A percentile compares a stretch with the other conserved stretches of the same genome.
phyloP scores from a whole-genome alignment of 2,113 vertebrate genomes.

The Cyphomyrus discorhynchus region DNA sequence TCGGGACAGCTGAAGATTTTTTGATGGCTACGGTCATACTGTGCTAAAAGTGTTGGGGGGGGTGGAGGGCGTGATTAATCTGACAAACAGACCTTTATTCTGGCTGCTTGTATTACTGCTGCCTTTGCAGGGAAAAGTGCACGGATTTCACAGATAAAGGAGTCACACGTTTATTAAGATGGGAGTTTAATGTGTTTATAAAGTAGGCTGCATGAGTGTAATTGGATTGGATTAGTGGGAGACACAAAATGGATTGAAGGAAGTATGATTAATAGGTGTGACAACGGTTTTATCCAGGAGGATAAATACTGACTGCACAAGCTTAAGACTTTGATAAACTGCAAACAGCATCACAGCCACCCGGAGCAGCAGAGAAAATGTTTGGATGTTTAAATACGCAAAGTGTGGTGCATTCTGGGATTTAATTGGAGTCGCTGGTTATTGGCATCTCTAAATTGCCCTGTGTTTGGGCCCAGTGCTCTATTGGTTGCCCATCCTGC shows the following conservation, averaged over 20 bases:
- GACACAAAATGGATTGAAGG: not conserved
- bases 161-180: not conserved
- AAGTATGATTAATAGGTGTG: constrained; percentile 7
- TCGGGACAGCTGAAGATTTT: not conserved
- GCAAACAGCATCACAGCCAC: not conserved
- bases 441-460: not conserved
- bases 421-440: not conserved
- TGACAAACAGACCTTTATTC: not conserved
- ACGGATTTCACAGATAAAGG: not conserved
- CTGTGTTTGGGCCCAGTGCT: not conserved
- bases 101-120: not conserved
- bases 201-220: not conserved
- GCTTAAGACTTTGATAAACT: not conserved
- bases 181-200: not conserved
- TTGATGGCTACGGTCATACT: not conserved
- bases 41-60: not conserved
- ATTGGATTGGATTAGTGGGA: constrained; percentile 6
- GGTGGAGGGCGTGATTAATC: not conserved
- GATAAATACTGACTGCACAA: not conserved
- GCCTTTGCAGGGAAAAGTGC: not conserved
- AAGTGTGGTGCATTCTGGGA: not conserved
- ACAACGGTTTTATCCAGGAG: not conserved
- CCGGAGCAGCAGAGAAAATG: not conserved
- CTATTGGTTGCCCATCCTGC: not conserved
- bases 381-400: not conserved